phyloP scores from a whole-genome alignment of 2,797 vertebrate genomes.

The Pelochelys cantorii region DNA sequence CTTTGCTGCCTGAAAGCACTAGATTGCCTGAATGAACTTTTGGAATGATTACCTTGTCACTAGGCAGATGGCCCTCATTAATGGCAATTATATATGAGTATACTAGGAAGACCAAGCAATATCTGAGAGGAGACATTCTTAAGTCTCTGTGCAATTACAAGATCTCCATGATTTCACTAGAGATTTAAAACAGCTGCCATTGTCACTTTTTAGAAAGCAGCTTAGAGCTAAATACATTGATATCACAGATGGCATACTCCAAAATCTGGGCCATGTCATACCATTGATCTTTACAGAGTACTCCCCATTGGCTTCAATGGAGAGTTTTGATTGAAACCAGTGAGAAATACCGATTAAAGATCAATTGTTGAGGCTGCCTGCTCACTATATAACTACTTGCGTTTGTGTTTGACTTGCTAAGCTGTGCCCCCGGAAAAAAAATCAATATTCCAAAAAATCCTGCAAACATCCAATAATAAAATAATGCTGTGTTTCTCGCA shows the following conservation, averaged over 20 bases:
- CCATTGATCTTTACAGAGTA: conserved; percentile 45
- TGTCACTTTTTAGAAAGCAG: conserved; percentile 30
- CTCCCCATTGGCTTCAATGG: conserved; percentile 36
- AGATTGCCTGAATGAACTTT: conserved; percentile 39
- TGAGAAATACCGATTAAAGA: conserved; percentile 39
- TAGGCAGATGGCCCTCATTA: conserved; percentile 61
- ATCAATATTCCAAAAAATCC: neutral
- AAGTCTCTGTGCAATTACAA: conserved; percentile 45
- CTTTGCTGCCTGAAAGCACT: neutral
- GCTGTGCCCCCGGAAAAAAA: neutral
- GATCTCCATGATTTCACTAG: conserved; percentile 51
- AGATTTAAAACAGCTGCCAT: conserved; percentile 62
- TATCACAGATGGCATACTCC: conserved; percentile 42
- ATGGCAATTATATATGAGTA: conserved; percentile 56
- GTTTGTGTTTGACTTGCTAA: neutral
- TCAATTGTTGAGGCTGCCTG: conserved; percentile 32
- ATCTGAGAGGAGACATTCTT: conserved; percentile 46
- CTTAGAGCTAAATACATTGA: conserved; percentile 41
- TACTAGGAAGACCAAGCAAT: conserved; percentile 46
- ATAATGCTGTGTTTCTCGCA: neutral
- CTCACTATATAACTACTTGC: neutral
- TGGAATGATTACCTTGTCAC: conserved; percentile 41
- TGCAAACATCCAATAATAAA: neutral
- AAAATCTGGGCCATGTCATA: neutral
- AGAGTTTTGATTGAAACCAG: neutral